Percentiles rank a stretch among this genome's conserved stretches.
These are phyloP conservation scores for Mizuhopecten yessoensis DNA, from an alignment of 1,140 invertebrate genomes.

Conservation along the genomic window DNA sequence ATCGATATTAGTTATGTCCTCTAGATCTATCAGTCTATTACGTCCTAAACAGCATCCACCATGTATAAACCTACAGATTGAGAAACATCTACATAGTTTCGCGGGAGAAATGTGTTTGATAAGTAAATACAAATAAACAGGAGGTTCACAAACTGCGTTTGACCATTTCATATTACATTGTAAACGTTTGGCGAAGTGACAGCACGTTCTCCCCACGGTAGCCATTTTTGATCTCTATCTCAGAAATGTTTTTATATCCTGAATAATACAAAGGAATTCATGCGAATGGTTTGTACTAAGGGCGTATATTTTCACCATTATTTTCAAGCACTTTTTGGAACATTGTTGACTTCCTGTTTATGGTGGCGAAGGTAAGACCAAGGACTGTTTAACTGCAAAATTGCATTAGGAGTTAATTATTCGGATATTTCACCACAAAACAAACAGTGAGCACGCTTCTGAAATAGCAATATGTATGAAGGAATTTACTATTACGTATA, in stretches of 20 bases:
- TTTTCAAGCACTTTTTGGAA: background rate
- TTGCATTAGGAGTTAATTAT: too few species aligned
- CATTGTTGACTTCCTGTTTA: background rate
- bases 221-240: background rate
- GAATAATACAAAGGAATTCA: background rate
- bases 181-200: slow-evolving; percentile 3
- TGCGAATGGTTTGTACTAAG: background rate
- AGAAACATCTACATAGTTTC: too few species aligned
- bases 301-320: background rate
- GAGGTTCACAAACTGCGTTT: background rate
- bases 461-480: too few species aligned
- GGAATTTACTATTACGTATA: too few species aligned
- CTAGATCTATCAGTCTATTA: too few species aligned
- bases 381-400: background rate
- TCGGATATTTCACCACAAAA: too few species aligned
- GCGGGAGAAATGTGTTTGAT: too few species aligned
- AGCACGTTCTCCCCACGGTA: background rate
- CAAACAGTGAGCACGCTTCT: too few species aligned
- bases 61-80: too few species aligned
- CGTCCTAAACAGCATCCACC: too few species aligned
- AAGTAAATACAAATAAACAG: too few species aligned
- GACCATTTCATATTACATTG: background rate
- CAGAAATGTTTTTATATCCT: slow-evolving; percentile 3
- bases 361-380: background rate
- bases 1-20: too few species aligned